These are phyloP conservation scores for Archips xylosteana DNA, from an alignment of 2,888 invertebrate genomes.

Conservation along the genomic window DNA sequence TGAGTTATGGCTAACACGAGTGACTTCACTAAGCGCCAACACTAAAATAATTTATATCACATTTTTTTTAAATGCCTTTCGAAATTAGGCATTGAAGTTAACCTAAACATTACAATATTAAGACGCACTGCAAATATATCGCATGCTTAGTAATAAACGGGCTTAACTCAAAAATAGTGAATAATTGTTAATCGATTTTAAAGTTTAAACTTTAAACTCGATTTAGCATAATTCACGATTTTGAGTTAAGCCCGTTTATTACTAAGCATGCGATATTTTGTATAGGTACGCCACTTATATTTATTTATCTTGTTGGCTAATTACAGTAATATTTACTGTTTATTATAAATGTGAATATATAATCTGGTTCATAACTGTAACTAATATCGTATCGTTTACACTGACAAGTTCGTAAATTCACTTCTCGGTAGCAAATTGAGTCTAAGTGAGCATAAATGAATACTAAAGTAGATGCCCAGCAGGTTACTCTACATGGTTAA, in stretches of 20 bases:
- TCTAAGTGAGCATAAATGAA: constrained; percentile 37
- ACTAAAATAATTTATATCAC: too few species aligned
- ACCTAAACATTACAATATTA: not conserved
- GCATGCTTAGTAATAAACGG: too few species aligned
- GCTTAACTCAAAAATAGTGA: too few species aligned
- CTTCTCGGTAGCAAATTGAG: constrained; percentile 33
- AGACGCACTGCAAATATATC: not conserved
- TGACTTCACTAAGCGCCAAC: too few species aligned
- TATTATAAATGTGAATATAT: constrained; percentile 25
- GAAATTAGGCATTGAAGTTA: too few species aligned
- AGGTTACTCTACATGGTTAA: constrained; percentile 22
- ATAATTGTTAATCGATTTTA: too few species aligned
- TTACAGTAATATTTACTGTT: constrained; percentile 21
- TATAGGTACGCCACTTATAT: not conserved
- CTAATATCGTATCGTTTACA: constrained; percentile 32
- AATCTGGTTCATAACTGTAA: constrained; percentile 39
- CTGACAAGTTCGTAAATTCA: constrained; percentile 33
- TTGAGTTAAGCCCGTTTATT: too few species aligned
- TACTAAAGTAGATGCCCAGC: constrained; percentile 25
- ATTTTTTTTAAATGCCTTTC: too few species aligned
- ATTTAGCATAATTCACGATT: too few species aligned
- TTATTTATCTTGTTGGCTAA: constrained; percentile 1
- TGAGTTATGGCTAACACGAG: too few species aligned
- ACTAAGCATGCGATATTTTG: too few species aligned
- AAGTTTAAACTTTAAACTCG: too few species aligned